Conservation (phyloP, 2,113 vertebrate genomes). For the Oryzias curvinotus region DNA sequence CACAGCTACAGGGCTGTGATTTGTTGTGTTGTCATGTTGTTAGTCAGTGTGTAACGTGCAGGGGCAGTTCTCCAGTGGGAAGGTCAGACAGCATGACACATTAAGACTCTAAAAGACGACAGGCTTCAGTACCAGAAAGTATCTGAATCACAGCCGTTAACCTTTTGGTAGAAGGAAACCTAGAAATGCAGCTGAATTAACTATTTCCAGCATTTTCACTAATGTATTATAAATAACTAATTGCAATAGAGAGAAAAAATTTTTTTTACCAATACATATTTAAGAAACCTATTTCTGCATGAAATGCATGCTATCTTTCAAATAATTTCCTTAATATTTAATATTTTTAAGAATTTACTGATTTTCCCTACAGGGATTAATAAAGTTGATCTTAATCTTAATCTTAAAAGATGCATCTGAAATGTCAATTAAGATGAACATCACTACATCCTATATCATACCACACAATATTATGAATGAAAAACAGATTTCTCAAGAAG, state of each 20-base stretch:
- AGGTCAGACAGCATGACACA: constrained; percentile 65
- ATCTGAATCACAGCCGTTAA: constrained; percentile 39
- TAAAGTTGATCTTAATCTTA: too few species aligned
- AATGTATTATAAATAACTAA: too few species aligned
- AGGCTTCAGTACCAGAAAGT: constrained; percentile 34
- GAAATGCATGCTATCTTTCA: not conserved
- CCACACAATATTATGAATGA: constrained; percentile 28
- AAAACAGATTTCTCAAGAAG: constrained; percentile 36
- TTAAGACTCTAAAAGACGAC: constrained; percentile 29
- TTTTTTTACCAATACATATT: not conserved
- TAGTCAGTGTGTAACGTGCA: constrained; percentile 66
- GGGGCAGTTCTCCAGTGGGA: constrained; percentile 59
- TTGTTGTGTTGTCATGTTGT: constrained; percentile 62
- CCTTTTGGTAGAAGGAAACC: not conserved
- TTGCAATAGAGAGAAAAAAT: too few species aligned
- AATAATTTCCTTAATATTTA: too few species aligned
- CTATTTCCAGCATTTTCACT: too few species aligned
- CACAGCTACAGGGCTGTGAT: constrained; percentile 60
- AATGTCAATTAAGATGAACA: constrained; percentile 22
- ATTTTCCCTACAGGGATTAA: too few species aligned
- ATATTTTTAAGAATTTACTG: too few species aligned
- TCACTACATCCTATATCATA: constrained; percentile 38
- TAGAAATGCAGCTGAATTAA: too few species aligned
- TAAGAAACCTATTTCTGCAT: not conserved
- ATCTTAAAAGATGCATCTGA: constrained; percentile 8